Base-by-base conservation (phyloP, 2,113 vertebrate species). In the Platysternon megacephalum region DNA sequence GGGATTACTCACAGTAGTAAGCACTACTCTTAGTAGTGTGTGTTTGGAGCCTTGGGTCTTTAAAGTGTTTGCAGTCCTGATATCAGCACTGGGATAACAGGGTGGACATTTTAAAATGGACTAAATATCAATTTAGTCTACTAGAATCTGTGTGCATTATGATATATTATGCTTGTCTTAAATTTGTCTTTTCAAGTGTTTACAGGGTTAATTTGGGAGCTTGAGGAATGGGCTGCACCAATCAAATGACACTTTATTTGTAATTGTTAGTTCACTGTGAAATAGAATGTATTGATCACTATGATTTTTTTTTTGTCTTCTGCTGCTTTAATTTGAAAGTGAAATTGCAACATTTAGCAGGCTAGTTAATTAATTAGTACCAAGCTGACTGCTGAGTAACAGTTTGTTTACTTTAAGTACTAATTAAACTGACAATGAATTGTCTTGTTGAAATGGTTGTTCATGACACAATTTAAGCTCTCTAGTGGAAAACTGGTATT, bases 381-480 rank as follows among this genome's bases (percentile, higher is more conserved):
- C 17, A 79, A 84, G 9, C 6, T 79, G 19, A 79, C 5, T 92
- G 28, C 5, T 92, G 28, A 91, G n/a, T 87, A 95, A 61, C 5
- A 85, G 5, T 4, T 92, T 85, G 1, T 84, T 87, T 79, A 39
- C 22, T 56, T 90, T 58, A 90, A 91, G 26, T 53, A 82, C 17
- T 91, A 82, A 86, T 82, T 91, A 74, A 92, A 84, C 5, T 72
- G 39, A 91, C 92, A 94, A 89, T 3, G 55, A 85, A 85, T 88
- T 82, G 76, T 68, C 32, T 51, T 61, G 35, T 19, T 88, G 17
- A 91, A 92, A 90, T 79, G 26, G 65, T 35, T 90, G 52, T 42
- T 86, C 86, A 12, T 86, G 68, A 79, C 10, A 88, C 0, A 91
- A 61, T 58, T 89, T n/a, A 88, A 88, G 10, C 5, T 2, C 68